Base-by-base conservation (phyloP, 2,888 invertebrate species). In the Orthosia gracilis region DNA sequence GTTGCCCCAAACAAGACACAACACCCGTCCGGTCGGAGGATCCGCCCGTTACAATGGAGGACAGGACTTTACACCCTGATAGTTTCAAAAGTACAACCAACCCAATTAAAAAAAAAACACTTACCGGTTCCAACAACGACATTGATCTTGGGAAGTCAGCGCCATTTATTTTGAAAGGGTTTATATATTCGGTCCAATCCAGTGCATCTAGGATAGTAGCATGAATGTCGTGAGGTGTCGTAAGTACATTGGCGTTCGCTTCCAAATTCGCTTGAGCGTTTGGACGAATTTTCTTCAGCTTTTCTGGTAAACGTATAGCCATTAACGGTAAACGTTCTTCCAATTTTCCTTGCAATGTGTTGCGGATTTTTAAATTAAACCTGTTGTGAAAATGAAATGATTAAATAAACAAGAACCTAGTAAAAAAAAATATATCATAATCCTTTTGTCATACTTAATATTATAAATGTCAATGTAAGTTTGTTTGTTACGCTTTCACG, bases 321-420 rank as follows among this genome's bases (percentile, higher is more conserved):
- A 99, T 98, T 87, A 99, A 98, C 0, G 99, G 99, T 74, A 99
- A 91, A 2, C 99, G 97, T 91, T 99, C 99, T 89, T 99, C 99
- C 73, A 98, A 97, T 92, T 99, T 99, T 0, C 99, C 99, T 92
- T 99, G 99, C 11, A 98, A 96, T 0, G 99, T 99, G 87, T 98
- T 97, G 0, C 99, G 97, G 12, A 99, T 97, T 68, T 97, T 97
- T 0, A 98, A 97, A 40, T 40, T 40, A 93, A 98, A 99, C 90
- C 99, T 98, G 88, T 11, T 15, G 11, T 17, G 17, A 3, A 15
- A 47, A 45, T 18, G 5, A 23, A 0, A 0, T 15, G 21, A 26
- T 18, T 31, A 58, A 26, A 7, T 58, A 18, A 18, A 21, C 12
- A 31, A 31, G n/a, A n/a, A 40, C 40, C 7, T 9, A 40, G 40